Conservation (phyloP, 2,113 vertebrate genomes). For the Gymnarchus niloticus region DNA sequence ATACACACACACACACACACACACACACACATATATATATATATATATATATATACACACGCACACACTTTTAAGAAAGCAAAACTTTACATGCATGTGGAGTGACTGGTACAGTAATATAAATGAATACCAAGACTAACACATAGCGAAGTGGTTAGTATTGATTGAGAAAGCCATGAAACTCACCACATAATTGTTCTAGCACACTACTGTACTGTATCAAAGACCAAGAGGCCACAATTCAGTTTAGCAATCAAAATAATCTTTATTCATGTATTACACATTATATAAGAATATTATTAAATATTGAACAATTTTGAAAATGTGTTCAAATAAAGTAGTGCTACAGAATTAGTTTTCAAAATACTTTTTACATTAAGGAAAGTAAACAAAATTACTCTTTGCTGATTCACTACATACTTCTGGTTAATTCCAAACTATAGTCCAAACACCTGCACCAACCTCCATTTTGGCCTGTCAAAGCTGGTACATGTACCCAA, state of each 20-base stretch:
- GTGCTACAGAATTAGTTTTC: not conserved
- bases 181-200: not conserved
- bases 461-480: not conserved
- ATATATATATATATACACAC: too few relatives aligned
- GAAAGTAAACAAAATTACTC: not conserved
- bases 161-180: not conserved
- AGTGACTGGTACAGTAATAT: not conserved
- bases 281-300: too few relatives aligned
- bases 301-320: not conserved
- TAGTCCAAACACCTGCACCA: not conserved
- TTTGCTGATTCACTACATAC: not conserved
- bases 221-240: not conserved
- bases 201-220: not conserved
- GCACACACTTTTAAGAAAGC: not conserved
- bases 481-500: not conserved
- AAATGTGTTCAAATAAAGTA: not conserved
- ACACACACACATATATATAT: not conserved
- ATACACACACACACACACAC: too few relatives aligned
- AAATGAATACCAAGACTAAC: not conserved
- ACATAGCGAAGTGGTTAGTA: not conserved
- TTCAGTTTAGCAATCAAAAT: not conserved
- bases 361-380: not conserved
- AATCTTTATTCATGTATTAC: too few relatives aligned
- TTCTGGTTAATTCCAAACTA: not conserved
- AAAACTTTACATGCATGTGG: not conserved